These are phyloP conservation scores for Cephalopholis sonnerati DNA, from an alignment of 2,113 vertebrate species.

Conservation along the genomic window DNA sequence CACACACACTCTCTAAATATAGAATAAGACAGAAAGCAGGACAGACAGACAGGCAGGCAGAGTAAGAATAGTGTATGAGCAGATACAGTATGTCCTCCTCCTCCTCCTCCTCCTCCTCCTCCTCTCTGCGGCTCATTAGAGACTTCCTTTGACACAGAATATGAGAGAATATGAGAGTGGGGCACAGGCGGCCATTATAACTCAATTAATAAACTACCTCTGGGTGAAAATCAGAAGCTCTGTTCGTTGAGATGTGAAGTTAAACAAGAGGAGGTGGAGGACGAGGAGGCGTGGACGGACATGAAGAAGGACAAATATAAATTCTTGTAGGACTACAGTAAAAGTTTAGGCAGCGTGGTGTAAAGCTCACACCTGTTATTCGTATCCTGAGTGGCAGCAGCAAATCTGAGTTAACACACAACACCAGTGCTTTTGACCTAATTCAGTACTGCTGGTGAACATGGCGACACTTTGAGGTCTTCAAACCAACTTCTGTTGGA, in stretches of 20 bases:
- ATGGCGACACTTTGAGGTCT: no score
- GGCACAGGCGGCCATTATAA: slow-evolving; percentile 80
- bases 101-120: neutral
- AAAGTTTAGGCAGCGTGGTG: neutral
- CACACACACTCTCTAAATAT: slow-evolving; percentile 11
- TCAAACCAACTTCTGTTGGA: no score
- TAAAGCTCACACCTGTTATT: neutral
- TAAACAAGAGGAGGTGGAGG: slow-evolving; percentile 1
- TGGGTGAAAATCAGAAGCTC: slow-evolving; percentile 20
- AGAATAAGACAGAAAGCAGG: neutral
- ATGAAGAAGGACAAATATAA: neutral
- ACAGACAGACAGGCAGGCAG: slow-evolving; percentile 1
- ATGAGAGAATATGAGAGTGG: slow-evolving; percentile 85
- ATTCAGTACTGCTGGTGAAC: no score
- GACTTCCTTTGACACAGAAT: slow-evolving; percentile 65
- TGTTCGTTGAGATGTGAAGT: neutral
- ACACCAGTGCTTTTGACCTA: neutral
- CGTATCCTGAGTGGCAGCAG: neutral
- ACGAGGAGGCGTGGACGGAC: neutral
- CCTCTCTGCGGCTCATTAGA: slow-evolving; percentile 66
- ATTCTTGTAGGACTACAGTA: neutral
- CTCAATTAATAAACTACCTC: slow-evolving; percentile 83
- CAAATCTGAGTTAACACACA: neutral
- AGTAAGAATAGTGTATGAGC: neutral
- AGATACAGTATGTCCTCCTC: slow-evolving; percentile 11